Percentiles rank a stretch among this genome's conserved stretches.
These are phyloP conservation scores for Nephrotoma guestfalica DNA, from an alignment of 2,888 invertebrate species.

Conservation along the genomic window DNA sequence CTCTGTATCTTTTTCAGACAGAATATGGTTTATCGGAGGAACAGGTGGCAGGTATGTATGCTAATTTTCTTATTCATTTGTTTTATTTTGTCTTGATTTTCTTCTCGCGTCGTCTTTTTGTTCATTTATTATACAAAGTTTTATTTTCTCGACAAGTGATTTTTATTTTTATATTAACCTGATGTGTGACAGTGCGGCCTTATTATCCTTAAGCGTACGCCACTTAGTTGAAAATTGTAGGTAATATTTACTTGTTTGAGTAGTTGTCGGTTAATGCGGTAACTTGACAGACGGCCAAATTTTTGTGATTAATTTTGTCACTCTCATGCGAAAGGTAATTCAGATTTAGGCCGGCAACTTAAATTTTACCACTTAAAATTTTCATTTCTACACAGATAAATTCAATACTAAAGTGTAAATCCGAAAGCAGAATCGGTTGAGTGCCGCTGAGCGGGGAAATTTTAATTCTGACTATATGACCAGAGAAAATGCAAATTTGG, in stretches of 20 bases:
- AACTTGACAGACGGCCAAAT: background rate
- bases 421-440: too few species aligned
- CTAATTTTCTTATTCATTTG: background rate
- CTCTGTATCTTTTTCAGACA: slow-evolving; percentile 43
- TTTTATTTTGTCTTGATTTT: background rate
- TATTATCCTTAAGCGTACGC: background rate
- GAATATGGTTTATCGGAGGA: slow-evolving; percentile 80
- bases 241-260: too few species aligned
- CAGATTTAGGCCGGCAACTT: background rate
- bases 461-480: too few species aligned
- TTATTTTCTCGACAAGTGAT: background rate
- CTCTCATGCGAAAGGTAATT: background rate
- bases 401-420: too few species aligned
- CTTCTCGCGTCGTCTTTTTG: background rate
- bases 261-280: background rate
- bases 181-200: background rate
- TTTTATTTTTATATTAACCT: background rate
- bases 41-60: slow-evolving; percentile 64
- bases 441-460: too few species aligned
- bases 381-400: too few species aligned
- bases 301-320: background rate
- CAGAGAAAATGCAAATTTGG: too few species aligned
- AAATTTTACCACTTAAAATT: too few species aligned
- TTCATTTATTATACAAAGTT: background rate
- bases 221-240: too few species aligned